Conservation (phyloP, 2,113 vertebrate species). For the Stigmatopora nigra region DNA sequence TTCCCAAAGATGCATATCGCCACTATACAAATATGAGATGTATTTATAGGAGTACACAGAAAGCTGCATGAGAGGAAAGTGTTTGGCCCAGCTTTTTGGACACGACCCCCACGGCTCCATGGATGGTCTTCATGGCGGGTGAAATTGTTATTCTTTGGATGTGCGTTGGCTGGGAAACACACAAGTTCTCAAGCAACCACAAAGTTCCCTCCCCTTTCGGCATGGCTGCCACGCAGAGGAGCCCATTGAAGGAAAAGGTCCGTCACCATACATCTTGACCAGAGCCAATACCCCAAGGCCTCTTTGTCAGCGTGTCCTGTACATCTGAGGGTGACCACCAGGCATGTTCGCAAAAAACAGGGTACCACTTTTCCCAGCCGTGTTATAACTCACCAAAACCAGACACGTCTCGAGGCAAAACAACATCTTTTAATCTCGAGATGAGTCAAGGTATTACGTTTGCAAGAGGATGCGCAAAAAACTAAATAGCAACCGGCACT, state of each 20-base stretch:
- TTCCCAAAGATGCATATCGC: slow-evolving; percentile 76
- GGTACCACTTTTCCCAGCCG: slow-evolving; percentile 6
- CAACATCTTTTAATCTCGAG: background rate
- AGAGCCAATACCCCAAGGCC: slow-evolving; percentile 48
- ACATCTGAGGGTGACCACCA: slow-evolving; percentile 24
- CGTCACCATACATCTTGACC: slow-evolving; percentile 51
- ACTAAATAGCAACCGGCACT: slow-evolving; percentile 10
- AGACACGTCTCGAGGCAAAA: background rate
- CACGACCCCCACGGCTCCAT: slow-evolving; percentile 57
- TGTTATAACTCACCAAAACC: background rate
- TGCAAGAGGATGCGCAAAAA: background rate
- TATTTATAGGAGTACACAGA: slow-evolving; percentile 72
- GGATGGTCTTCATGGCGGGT: slow-evolving; percentile 64
- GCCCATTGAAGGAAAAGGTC: slow-evolving; percentile 53
- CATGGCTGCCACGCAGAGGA: slow-evolving; percentile 57
- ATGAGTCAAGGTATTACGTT: slow-evolving; percentile 1
- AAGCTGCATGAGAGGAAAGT: slow-evolving; percentile 58
- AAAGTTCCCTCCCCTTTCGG: slow-evolving; percentile 53
- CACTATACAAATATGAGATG: slow-evolving; percentile 71
- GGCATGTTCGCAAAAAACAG: slow-evolving; percentile 31
- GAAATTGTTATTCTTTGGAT: slow-evolving; percentile 73
- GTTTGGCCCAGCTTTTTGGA: slow-evolving; percentile 59
- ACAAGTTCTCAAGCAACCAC: slow-evolving; percentile 69
- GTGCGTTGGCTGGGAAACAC: slow-evolving; percentile 70
- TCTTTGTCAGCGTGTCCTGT: slow-evolving; percentile 38